Conservation (phyloP, 2,113 vertebrate genomes). For the Microcebus lehilahytsara region DNA sequence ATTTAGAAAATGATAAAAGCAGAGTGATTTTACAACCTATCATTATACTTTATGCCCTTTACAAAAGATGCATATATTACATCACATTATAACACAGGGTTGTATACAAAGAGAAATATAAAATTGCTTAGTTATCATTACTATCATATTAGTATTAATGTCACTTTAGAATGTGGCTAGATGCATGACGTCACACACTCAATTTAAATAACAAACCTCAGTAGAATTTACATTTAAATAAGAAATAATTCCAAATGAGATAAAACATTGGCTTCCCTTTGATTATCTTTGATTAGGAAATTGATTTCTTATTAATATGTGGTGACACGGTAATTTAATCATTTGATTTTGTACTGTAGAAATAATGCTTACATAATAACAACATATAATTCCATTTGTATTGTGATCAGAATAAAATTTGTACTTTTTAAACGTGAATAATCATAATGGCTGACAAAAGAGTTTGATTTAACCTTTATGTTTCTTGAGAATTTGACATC, state of each 20-base stretch:
- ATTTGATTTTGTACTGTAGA: neutral
- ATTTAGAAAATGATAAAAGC: neutral
- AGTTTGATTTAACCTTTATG: neutral
- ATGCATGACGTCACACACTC: neutral
- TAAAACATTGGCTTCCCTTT: neutral
- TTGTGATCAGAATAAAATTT: neutral
- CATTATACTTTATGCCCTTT: neutral
- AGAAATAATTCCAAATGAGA: neutral
- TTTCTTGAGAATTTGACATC: neutral
- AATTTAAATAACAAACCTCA: neutral
- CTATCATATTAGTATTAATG: neutral
- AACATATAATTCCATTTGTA: neutral
- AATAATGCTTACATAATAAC: neutral
- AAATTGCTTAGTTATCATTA: neutral
- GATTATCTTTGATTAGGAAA: neutral
- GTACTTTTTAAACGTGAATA: neutral
- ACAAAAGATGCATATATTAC: neutral
- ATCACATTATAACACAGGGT: neutral
- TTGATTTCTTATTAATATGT: neutral
- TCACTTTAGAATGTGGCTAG: neutral
- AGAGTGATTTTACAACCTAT: neutral
- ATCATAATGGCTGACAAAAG: neutral
- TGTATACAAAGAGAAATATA: neutral
- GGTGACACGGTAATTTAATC: neutral
- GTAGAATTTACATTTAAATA: neutral